phyloP scores from a whole-genome alignment of 2,113 vertebrate genomes.

The Agapornis roseicollis region DNA sequence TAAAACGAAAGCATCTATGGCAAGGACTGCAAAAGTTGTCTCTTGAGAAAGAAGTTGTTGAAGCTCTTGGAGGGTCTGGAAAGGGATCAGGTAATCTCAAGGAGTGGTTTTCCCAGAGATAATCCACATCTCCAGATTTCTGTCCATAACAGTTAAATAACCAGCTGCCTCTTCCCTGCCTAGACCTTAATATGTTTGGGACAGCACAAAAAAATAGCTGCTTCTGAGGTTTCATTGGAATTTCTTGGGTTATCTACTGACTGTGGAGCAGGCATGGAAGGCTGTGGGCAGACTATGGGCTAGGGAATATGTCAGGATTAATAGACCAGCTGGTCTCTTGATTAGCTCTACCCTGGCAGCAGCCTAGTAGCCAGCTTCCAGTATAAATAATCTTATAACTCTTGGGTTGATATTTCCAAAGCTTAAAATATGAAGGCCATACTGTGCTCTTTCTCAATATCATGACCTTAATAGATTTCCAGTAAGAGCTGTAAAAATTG shows the following conservation, averaged over 20 bases:
- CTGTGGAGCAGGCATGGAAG: background rate
- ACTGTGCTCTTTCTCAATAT: constrained; percentile 59
- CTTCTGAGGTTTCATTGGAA: background rate
- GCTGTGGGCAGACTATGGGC: background rate
- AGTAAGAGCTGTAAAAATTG: constrained; percentile 56
- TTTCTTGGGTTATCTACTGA: background rate
- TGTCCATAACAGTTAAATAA: background rate
- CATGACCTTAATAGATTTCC: constrained; percentile 61
- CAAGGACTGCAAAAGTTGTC: background rate
- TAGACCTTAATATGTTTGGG: background rate
- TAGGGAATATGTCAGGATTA: constrained; percentile 10
- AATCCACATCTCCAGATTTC: background rate
- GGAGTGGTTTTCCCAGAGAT: background rate
- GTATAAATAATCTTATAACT: constrained; percentile 47
- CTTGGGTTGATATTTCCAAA: constrained; percentile 37
- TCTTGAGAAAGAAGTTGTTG: background rate
- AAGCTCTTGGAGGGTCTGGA: background rate
- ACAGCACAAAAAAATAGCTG: background rate
- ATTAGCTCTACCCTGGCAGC: constrained; percentile 46
- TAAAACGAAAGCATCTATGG: background rate
- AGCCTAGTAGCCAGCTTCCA: constrained; percentile 42
- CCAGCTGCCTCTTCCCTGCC: background rate
- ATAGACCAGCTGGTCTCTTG: background rate
- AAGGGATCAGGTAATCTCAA: background rate
- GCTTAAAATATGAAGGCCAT: constrained; percentile 59